Evolutionary conservation across 2,113 vertebrate species (phyloP).

Genomic region (Coturnix japonica): DNA sequence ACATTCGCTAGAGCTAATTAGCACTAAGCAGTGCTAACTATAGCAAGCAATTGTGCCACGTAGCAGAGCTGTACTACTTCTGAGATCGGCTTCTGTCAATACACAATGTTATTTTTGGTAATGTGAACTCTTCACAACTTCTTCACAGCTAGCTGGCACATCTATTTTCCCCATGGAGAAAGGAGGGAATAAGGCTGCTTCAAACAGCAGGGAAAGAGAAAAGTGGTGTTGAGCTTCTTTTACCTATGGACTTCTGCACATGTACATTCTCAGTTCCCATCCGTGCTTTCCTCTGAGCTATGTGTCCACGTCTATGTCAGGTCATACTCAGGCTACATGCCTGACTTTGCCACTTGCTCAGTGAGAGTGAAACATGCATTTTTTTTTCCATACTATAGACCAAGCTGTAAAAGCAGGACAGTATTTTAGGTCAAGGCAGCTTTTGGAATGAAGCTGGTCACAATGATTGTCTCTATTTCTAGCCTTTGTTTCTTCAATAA

Average conservation of each 20-base stretch:
- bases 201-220: background rate
- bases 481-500: rapidly evolving
- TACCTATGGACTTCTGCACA: background rate
- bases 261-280: background rate
- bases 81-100: constrained; percentile 33
- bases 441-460: background rate
- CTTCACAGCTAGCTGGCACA: background rate
- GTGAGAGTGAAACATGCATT: background rate
- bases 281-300: background rate
- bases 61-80: background rate
- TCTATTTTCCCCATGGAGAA: background rate
- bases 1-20: background rate
- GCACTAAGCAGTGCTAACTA: constrained; percentile 43
- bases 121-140: constrained; percentile 18
- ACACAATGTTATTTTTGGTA: constrained; percentile 23
- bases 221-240: background rate
- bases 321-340: background rate
- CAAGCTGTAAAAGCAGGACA: background rate
- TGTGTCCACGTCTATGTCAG: background rate
- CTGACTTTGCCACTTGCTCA: background rate
- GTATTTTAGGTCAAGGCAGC: background rate
- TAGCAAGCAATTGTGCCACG: constrained; percentile 26
- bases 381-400: background rate
- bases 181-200: background rate
- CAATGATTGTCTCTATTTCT: background rate